A percentile compares a stretch with the other conserved stretches of the same genome.
Conservation (phyloP, 2,797 vertebrate species). For the Sebastes itinus region DNA sequence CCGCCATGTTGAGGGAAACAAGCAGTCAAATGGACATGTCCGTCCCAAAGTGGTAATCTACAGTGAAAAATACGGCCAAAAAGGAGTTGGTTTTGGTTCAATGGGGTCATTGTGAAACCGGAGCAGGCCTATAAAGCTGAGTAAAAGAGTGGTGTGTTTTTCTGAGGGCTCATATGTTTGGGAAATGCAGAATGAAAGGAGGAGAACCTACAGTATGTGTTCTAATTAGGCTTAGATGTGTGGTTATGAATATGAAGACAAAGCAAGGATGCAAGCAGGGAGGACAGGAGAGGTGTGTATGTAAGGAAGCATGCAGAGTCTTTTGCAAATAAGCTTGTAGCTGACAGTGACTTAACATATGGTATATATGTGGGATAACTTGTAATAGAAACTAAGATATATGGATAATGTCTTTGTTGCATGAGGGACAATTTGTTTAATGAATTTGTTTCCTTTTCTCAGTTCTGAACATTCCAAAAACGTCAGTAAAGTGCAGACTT, state of each 20-base stretch:
- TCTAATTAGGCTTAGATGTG: conserved; percentile 19
- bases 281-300: background rate
- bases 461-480: background rate
- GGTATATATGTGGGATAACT: background rate
- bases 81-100: conserved; percentile 43
- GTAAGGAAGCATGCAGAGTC: background rate
- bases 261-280: background rate
- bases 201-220: background rate
- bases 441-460: background rate
- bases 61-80: conserved; percentile 40
- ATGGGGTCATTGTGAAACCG: conserved; percentile 51
- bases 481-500: background rate
- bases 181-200: conserved; percentile 34
- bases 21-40: conserved; percentile 54
- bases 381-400: background rate
- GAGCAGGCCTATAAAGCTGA: conserved; percentile 19
- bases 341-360: background rate
- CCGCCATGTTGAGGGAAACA: conserved; percentile 43
- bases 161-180: conserved; percentile 36
- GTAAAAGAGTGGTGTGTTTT: conserved; percentile 38
- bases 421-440: background rate
- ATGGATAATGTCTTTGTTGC: background rate
- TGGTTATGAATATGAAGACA: background rate
- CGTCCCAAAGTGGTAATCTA: conserved; percentile 48
- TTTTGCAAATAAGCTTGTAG: background rate